Evolutionary conservation across 1,140 invertebrate genomes (phyloP).

Genomic region (Caenorhabditis latens): DNA sequence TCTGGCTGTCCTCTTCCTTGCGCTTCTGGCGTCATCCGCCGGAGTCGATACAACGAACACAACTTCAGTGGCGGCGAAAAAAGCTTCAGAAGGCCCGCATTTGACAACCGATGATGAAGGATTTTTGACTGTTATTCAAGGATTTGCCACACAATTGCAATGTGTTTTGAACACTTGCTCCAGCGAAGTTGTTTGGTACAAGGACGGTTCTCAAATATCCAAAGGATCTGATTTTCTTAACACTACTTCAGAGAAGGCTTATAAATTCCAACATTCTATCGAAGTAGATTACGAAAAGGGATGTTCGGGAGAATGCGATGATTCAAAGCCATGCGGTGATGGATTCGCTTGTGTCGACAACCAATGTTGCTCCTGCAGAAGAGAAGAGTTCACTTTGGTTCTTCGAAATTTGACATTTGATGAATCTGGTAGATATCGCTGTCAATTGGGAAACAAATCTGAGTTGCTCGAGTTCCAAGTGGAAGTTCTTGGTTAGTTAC

Average conservation of each 20-base stretch:
- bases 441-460: constrained; percentile 64
- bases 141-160: constrained; percentile 67
- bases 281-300: constrained; percentile 61
- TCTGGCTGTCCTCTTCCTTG: constrained; percentile 15
- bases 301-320: constrained; percentile 60
- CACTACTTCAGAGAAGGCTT: constrained; percentile 58
- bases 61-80: neutral
- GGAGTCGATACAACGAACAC: neutral
- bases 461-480: constrained; percentile 68
- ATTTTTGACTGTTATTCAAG: constrained; percentile 69
- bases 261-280: constrained; percentile 61
- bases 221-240: constrained; percentile 65
- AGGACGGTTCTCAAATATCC: constrained; percentile 65
- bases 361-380: constrained; percentile 63
- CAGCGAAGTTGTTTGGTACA: constrained; percentile 64
- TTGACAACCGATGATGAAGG: constrained; percentile 50
- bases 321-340: constrained; percentile 60
- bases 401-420: constrained; percentile 67
- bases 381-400: constrained; percentile 66
- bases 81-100: constrained; percentile 16
- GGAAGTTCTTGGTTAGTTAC: constrained; percentile 65
- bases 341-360: constrained; percentile 66
- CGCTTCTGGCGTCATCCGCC: neutral
- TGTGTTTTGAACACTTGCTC: constrained; percentile 68
- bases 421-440: constrained; percentile 67